These are phyloP conservation scores for Nasua narica DNA, from an alignment of 2,797 vertebrate species.

Conservation along the genomic window DNA sequence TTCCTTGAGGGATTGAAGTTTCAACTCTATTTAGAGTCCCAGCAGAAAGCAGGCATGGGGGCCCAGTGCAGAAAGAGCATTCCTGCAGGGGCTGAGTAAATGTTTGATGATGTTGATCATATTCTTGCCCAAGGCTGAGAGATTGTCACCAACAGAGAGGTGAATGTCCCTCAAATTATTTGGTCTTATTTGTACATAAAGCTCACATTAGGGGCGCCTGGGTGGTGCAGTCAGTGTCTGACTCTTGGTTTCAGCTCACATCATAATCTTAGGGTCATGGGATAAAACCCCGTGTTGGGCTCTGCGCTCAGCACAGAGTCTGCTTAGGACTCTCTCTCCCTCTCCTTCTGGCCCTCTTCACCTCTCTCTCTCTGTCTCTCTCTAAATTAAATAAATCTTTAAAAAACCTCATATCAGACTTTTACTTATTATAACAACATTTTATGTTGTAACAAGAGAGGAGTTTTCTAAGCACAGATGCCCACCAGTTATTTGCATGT, in stretches of 20 bases:
- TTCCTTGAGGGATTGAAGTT: not conserved
- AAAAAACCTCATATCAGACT: not conserved
- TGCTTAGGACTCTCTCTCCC: not conserved
- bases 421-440: not conserved
- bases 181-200: not conserved
- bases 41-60: not conserved
- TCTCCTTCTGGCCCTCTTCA: not conserved
- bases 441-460: not conserved
- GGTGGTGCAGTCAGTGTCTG: not conserved
- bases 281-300: not conserved
- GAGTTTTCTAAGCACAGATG: not conserved
- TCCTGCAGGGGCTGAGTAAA: not conserved
- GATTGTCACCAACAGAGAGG: not conserved
- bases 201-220: not conserved
- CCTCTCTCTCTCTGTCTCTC: not conserved
- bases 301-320: not conserved
- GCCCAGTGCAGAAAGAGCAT: not conserved
- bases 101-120: slow-evolving; percentile 32
- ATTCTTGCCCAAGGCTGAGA: not conserved
- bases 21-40: not conserved
- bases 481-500: not conserved
- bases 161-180: not conserved
- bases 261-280: not conserved
- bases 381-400: not conserved
- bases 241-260: not conserved